Conservation (phyloP, 2,113 vertebrate genomes). For the Microcebus murinus region DNA sequence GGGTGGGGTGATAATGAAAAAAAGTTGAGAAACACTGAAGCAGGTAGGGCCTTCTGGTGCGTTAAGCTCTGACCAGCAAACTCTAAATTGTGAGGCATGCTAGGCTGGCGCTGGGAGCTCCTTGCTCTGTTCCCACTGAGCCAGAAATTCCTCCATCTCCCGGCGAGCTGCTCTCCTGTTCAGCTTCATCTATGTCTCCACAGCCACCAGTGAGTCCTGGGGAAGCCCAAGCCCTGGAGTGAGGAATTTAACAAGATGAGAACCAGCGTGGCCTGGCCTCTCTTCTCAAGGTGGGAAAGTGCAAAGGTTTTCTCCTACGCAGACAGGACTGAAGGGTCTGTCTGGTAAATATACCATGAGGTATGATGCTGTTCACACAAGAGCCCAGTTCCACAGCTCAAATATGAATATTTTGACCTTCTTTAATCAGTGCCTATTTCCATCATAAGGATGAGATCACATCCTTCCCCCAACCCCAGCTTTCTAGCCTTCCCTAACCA, state of each 20-base stretch:
- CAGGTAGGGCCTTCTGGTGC: not conserved
- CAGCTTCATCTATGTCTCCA: not conserved
- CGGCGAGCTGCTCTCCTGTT: not conserved
- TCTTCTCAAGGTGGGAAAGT: not conserved
- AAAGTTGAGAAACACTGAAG: not conserved
- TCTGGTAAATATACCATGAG: not conserved
- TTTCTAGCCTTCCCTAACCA: not conserved
- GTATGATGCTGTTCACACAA: not conserved
- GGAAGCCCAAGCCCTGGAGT: not conserved
- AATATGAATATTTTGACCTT: not conserved
- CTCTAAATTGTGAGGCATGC: not conserved
- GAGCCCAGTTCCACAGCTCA: not conserved
- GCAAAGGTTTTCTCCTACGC: not conserved
- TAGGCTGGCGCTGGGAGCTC: not conserved
- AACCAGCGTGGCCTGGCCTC: not conserved
- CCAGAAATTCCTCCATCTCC: not conserved
- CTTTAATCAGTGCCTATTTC: constrained; percentile 7
- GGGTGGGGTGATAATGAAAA: not conserved
- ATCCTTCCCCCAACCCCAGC: not conserved
- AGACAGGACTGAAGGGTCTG: not conserved
- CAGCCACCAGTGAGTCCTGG: not conserved
- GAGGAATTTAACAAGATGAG: not conserved
- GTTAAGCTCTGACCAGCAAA: not conserved
- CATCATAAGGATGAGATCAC: constrained; percentile 37
- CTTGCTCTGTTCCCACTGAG: not conserved